Conservation (phyloP, 2,113 vertebrate species). For the Syngnathus typhle region DNA sequence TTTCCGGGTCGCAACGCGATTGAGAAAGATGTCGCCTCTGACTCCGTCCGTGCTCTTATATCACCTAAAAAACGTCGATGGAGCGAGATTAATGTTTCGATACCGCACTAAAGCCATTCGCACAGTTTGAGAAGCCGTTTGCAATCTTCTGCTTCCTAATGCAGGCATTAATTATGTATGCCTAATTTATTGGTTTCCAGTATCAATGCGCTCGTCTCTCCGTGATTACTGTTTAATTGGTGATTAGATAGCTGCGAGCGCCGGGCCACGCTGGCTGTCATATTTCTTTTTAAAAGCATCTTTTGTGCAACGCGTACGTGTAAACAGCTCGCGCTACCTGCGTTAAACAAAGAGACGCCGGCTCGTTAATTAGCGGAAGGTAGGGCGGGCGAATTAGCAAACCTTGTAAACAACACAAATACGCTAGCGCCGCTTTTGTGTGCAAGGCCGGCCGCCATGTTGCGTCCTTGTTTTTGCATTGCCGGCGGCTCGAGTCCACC, state of each 20-base stretch:
- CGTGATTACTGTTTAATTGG: constrained; percentile 51
- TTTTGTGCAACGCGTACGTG: constrained; percentile 14
- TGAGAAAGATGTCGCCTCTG: constrained; percentile 1
- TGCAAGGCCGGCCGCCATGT: neutral
- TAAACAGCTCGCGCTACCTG: constrained; percentile 20
- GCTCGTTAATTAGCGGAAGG: constrained; percentile 26
- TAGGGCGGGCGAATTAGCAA: neutral
- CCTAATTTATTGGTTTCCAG: constrained; percentile 50
- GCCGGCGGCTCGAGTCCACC: too few species aligned
- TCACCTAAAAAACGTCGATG: neutral
- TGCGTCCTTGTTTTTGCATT: too few species aligned
- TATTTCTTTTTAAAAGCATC: constrained; percentile 23
- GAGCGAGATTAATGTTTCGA: constrained; percentile 23
- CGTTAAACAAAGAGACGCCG: constrained; percentile 2
- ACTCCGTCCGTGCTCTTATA: neutral
- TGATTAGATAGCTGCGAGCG: constrained; percentile 42
- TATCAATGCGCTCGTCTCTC: constrained; percentile 56
- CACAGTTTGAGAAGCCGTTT: constrained; percentile 28
- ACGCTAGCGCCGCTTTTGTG: neutral
- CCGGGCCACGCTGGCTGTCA: constrained; percentile 17
- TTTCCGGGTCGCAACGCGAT: neutral
- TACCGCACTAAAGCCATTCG: constrained; percentile 34
- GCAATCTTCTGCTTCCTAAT: constrained; percentile 49
- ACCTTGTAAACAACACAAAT: constrained; percentile 3
- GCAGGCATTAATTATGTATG: constrained; percentile 55